These are phyloP conservation scores for Tragelaphus strepsiceros DNA, from an alignment of 2,113 vertebrate genomes.

Conservation along the genomic window DNA sequence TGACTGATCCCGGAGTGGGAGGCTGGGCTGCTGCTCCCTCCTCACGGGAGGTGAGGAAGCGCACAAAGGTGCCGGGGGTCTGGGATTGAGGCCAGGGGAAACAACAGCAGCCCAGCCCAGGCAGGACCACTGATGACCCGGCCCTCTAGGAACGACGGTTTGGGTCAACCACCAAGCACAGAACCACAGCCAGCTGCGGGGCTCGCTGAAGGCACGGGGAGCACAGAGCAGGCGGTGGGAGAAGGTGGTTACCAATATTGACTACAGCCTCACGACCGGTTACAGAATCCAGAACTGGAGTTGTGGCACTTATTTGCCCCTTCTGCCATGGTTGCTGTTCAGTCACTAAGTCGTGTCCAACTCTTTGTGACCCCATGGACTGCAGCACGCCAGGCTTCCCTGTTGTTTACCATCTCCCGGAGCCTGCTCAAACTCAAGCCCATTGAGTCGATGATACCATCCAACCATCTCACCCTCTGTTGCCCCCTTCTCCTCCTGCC, in stretches of 20 bases:
- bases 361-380: not conserved
- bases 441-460: not conserved
- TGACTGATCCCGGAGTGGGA: rapidly evolving
- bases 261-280: rapidly evolving
- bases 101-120: not conserved
- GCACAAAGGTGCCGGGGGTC: rapidly evolving
- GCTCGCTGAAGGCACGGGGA: not conserved
- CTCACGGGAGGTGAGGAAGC: rapidly evolving
- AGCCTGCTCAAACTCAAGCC: not conserved
- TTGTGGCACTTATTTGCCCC: rapidly evolving
- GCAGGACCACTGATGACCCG: not conserved
- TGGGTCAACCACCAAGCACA: not conserved
- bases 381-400: not conserved
- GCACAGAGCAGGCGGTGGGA: not conserved
- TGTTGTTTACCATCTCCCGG: not conserved
- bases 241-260: rapidly evolving
- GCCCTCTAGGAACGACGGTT: not conserved
- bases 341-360: not conserved
- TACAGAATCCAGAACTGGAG: not conserved
- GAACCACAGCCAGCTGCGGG: not conserved
- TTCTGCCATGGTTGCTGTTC: not conserved
- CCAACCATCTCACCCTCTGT: not conserved
- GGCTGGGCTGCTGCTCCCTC: not conserved
- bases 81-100: not conserved
- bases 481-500: not conserved